Evolutionary conservation across 1,140 invertebrate species (phyloP), one percentile per base, ranked within the genome.

Genomic region (Ooceraea biroi): DNA sequence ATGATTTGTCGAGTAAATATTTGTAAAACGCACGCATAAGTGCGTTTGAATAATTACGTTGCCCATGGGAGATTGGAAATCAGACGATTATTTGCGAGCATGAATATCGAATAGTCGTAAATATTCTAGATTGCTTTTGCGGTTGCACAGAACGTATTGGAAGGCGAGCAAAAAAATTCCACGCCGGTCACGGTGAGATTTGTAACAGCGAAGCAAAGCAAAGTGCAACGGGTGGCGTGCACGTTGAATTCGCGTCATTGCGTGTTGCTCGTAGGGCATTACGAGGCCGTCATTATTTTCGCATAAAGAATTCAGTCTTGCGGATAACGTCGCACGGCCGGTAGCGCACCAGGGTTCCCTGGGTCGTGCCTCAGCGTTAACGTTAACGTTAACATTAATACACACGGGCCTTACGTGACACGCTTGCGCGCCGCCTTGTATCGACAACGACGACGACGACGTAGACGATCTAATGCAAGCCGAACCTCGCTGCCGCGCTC

Each of bases 311-410:
- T 84, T 86, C 74, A 80, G 48, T 58, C 57, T 63, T 46, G 71
- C 58, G 60, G 57, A 50, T 50, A 84, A 76, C 66, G 77, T 63
- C 83, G 63, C 36, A 27, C 25, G 25, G 58, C 52, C 19, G 48
- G 76, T 66, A 66, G 46, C 19, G 71, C 19, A 19, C 65, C 65
- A 71, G 17, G 27, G 50, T 17, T 63, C 44, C 36, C 41, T 50
- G 22, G 14, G 52, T 76, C 48, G 82, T 7, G 60, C 68, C 41
- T 74, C 36, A 46, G 44, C 63, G 50, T 76, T 44, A 76, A 36
- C 57, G 66, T 86, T 84, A 84, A 86, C 61, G 83, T 85, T 85
- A 84, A 84, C 74, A 48, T 63, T 84, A 80, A 85, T 86, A 71
- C 65, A 41, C 48, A 46, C 73, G 22, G 63, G 27, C 22, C 55